Conservation (phyloP, 2,113 vertebrate species). For the Hippolais icterina region DNA sequence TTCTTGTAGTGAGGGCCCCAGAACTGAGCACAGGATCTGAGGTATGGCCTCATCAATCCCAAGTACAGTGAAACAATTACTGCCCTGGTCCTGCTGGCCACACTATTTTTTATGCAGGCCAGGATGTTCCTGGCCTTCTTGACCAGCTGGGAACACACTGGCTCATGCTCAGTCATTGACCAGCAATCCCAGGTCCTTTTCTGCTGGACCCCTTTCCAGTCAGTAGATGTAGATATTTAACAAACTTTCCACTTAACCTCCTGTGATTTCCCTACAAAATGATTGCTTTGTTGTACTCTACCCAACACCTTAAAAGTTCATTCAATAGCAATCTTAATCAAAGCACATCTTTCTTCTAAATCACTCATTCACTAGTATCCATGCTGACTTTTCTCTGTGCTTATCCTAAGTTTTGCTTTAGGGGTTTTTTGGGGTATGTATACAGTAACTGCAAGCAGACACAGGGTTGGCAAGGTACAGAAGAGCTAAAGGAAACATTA, state of each 20-base stretch:
- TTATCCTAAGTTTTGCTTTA: background rate
- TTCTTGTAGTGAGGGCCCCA: background rate
- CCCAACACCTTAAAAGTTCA: background rate
- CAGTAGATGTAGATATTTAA: background rate
- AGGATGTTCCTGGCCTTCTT: background rate
- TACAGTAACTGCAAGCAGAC: background rate
- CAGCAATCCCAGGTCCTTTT: background rate
- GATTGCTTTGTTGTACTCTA: background rate
- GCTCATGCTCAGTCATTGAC: background rate
- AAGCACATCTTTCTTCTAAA: background rate
- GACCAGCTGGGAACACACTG: background rate
- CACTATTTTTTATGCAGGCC: background rate
- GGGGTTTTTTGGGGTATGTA: accelerated
- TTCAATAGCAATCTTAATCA: background rate
- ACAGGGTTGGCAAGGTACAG: background rate
- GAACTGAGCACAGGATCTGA: background rate
- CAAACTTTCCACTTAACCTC: background rate
- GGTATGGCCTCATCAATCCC: background rate
- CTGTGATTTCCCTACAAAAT: background rate
- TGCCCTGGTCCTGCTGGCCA: background rate
- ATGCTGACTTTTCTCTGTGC: background rate
- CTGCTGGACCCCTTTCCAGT: background rate
- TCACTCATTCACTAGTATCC: background rate
- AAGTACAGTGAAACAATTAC: background rate
- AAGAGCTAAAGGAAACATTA: background rate